These are phyloP conservation scores for Lagenorhynchus albirostris DNA, from an alignment of 2,113 vertebrate species.

Conservation along the genomic window DNA sequence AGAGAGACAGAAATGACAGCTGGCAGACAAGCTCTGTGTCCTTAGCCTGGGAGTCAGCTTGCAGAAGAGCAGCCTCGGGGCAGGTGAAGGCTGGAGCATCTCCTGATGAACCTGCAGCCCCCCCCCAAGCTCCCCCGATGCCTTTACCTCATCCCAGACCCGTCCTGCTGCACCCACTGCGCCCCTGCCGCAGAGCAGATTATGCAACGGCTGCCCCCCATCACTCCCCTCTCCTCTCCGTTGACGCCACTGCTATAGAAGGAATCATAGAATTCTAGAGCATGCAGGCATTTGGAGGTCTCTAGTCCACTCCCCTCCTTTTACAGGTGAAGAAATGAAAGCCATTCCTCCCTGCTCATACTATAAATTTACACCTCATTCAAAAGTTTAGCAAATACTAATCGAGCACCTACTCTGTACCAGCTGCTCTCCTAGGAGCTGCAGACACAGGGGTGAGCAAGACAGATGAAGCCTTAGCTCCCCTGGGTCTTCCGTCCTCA, in stretches of 20 bases:
- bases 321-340: neutral
- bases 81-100: neutral
- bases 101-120: neutral
- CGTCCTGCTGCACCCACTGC: accelerated
- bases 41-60: neutral
- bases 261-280: neutral
- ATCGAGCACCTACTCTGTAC: neutral
- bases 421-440: neutral
- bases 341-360: neutral
- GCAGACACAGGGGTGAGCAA: neutral
- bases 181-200: accelerated
- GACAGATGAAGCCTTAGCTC: neutral
- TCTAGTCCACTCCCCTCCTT: neutral
- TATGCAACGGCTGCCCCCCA: neutral
- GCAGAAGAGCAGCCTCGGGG: neutral
- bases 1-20: neutral
- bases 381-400: neutral
- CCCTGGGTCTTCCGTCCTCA: neutral
- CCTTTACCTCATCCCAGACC: neutral
- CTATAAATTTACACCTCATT: neutral
- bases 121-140: neutral
- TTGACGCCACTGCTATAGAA: neutral
- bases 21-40: neutral
- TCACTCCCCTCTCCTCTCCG: neutral
- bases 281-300: neutral